Evolutionary conservation across 2,888 invertebrate species (phyloP).

Genomic region (Hirtodrosophila confusa): DNA sequence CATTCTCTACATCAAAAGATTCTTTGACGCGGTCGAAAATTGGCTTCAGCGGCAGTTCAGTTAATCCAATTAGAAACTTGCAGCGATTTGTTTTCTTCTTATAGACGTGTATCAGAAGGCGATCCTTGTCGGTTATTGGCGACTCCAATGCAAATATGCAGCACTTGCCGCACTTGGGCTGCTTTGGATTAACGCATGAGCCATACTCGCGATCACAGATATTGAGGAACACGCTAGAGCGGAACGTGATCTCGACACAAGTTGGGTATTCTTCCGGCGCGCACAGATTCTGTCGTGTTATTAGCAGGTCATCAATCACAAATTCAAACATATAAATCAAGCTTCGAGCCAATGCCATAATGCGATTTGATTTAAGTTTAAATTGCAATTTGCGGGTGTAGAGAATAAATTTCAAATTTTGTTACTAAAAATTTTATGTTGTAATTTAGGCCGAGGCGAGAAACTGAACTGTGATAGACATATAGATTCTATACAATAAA

Average conservation of each 20-base stretch:
- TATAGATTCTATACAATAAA: neutral
- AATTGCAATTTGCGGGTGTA: slow-evolving; percentile 18
- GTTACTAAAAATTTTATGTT: slow-evolving; percentile 37
- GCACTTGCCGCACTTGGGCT: slow-evolving; percentile 80
- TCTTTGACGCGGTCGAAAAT: slow-evolving; percentile 82
- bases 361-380: slow-evolving; percentile 28
- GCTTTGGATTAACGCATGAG: slow-evolving; percentile 69
- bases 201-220: slow-evolving; percentile 83
- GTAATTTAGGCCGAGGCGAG: slow-evolving; percentile 45
- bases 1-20: slow-evolving; percentile 76
- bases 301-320: slow-evolving; percentile 82
- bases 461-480: slow-evolving; percentile 28
- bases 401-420: slow-evolving; percentile 41
- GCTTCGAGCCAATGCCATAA: slow-evolving; percentile 71
- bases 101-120: slow-evolving; percentile 78
- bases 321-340: slow-evolving; percentile 83
- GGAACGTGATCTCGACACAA: slow-evolving; percentile 82
- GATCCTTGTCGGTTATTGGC: slow-evolving; percentile 78
- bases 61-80: slow-evolving; percentile 82
- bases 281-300: slow-evolving; percentile 81
- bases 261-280: slow-evolving; percentile 84
- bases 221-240: slow-evolving; percentile 80
- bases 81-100: slow-evolving; percentile 83
- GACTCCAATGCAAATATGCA: slow-evolving; percentile 81
- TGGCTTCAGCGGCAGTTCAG: slow-evolving; percentile 76